Evolutionary conservation across 2,797 vertebrate genomes (phyloP), one percentile per base, ranked within the genome.

Genomic region (Rhinoraja longicauda): DNA sequence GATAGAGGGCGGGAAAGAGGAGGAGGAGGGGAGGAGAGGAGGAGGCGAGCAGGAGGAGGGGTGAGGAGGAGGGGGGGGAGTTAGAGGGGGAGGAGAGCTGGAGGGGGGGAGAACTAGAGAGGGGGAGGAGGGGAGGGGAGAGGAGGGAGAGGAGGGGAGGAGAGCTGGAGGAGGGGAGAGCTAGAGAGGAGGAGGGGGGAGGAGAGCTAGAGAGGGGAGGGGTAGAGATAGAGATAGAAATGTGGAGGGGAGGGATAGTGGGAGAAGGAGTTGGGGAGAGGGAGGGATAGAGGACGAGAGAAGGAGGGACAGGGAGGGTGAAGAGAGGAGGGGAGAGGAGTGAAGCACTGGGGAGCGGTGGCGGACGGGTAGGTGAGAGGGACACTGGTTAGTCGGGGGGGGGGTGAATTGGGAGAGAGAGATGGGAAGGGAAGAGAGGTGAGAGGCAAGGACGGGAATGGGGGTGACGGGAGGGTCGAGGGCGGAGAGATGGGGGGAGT

Each of bases 1-100:
- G 90, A 0, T 95, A 96, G 96, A 96, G 95, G 96, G 96, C 96
- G 93, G 0, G 0, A 93, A 94, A 94, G 78, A n/a, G n/a, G n/a
- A n/a, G 70, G 19, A 4, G 64, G 15, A 64, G 64, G 64, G 2
- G 17, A 17, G 15, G 8, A 17, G 17, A 19, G 67, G 70, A n/a
- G n/a, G n/a, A n/a, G n/a, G n/a, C n/a, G n/a, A n/a, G n/a, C n/a
- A n/a, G n/a, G n/a, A n/a, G n/a, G n/a, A n/a, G n/a, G n/a, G n/a
- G n/a, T n/a, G n/a, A n/a, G n/a, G 77, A 82, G 24, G 24, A 92
- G 81, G 91, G 93, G 93, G 4, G 62, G 94, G 94, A 94, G 90
- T 0, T 95, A 96, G 96, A 96, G 96, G 96, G 96, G 93, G 0
- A 0, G 93, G 94, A 94, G 78, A 53, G 45, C 53, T 45, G 70